phyloP scores from a whole-genome alignment of 2,888 invertebrate species.

The Tetanocera ferruginea region DNA sequence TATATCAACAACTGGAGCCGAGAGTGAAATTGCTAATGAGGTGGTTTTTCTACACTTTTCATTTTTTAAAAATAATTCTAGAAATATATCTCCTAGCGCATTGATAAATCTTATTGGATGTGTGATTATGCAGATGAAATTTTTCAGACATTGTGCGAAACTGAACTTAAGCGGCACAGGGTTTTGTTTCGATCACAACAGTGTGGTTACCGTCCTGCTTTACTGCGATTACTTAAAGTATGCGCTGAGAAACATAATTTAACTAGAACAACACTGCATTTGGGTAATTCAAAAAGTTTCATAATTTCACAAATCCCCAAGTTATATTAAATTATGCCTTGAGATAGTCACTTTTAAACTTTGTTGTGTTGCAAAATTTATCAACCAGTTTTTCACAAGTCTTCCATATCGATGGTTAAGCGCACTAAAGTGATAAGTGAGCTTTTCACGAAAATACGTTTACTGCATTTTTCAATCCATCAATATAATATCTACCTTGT shows the following conservation, averaged over 20 bases:
- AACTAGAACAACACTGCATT: constrained; percentile 61
- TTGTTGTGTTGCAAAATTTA: no score
- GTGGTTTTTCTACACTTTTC: background rate
- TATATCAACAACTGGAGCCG: background rate
- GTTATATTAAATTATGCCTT: no score
- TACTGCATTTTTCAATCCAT: no score
- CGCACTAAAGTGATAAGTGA: no score
- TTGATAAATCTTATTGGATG: constrained; percentile 57
- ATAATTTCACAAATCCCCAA: background rate
- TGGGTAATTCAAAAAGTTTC: constrained; percentile 56
- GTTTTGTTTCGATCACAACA: constrained; percentile 60
- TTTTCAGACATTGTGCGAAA: constrained; percentile 58
- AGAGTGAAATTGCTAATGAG: background rate
- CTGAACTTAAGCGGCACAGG: constrained; percentile 59
- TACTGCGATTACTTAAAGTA: constrained; percentile 57
- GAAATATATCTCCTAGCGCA: constrained; percentile 47
- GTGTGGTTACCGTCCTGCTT: constrained; percentile 52
- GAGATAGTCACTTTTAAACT: no score
- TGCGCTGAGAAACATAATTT: constrained; percentile 55
- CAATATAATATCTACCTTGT: no score
- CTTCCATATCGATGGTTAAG: background rate
- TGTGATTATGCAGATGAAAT: constrained; percentile 65
- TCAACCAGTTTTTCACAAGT: no score
- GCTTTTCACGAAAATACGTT: no score
- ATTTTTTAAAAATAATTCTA: background rate